phyloP scores from a whole-genome alignment of 2,113 vertebrate species.

The Symphodus melops region DNA sequence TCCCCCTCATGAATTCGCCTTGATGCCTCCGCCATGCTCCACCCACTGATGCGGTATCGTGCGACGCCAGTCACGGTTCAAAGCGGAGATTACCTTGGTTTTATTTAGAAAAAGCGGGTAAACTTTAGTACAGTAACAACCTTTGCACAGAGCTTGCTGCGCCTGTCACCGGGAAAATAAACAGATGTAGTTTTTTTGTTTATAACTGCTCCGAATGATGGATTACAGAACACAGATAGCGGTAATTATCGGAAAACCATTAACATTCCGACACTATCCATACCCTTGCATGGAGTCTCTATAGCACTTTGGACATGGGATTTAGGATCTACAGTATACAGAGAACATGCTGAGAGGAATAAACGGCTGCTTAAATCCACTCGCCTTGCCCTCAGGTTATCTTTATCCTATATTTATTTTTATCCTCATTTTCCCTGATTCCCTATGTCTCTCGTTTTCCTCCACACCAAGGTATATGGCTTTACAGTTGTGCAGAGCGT shows the following conservation, averaged over 20 bases:
- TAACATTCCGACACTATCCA: constrained; percentile 81
- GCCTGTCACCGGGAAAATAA: constrained; percentile 73
- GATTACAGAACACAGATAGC: constrained; percentile 77
- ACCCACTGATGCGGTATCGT: constrained; percentile 37
- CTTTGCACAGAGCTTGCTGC: constrained; percentile 40
- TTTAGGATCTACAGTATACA: constrained; percentile 56
- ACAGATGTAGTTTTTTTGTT: constrained; percentile 77
- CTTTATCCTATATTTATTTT: constrained; percentile 76
- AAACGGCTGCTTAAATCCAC: constrained; percentile 69
- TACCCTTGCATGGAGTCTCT: constrained; percentile 50
- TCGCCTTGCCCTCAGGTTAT: constrained; percentile 72
- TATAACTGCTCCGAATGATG: constrained; percentile 71
- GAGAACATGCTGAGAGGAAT: constrained; percentile 59
- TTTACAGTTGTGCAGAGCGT: constrained; percentile 68
- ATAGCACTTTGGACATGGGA: constrained; percentile 56
- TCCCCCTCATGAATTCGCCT: constrained; percentile 5
- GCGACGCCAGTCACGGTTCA: constrained; percentile 65
- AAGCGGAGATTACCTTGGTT: constrained; percentile 61
- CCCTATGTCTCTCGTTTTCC: constrained; percentile 40
- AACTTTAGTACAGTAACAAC: constrained; percentile 53
- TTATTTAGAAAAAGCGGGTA: constrained; percentile 53
- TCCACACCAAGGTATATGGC: constrained; percentile 68
- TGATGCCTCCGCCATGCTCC: constrained; percentile 29
- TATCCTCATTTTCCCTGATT: constrained; percentile 63
- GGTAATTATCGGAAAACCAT: constrained; percentile 81